Conservation (phyloP, 2,113 vertebrate species). For the Odobenus rosmarus region DNA sequence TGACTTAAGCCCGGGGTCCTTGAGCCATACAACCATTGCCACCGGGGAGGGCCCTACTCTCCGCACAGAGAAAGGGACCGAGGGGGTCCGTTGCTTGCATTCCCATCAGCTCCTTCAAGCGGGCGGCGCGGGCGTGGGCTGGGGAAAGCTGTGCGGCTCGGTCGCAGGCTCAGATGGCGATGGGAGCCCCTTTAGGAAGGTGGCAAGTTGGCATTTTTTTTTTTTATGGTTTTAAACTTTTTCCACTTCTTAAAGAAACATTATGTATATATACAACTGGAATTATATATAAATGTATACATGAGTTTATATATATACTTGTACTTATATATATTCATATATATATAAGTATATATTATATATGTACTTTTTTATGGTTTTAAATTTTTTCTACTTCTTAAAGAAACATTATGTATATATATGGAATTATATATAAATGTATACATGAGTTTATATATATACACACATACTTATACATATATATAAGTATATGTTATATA, state of each 20-base stretch:
- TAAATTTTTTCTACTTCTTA: too few relatives aligned
- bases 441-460: too few relatives aligned
- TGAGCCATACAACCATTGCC: not conserved
- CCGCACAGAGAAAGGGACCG: not conserved
- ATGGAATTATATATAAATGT: too few relatives aligned
- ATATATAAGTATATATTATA: not conserved
- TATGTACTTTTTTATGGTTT: too few relatives aligned
- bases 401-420: too few relatives aligned
- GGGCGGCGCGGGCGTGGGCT: not conserved
- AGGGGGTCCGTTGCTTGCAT: not conserved
- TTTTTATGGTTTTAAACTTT: not conserved
- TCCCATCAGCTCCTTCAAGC: constrained; percentile 1
- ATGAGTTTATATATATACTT: not conserved
- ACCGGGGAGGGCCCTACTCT: not conserved
- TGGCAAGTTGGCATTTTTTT: not conserved
- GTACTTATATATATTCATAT: not conserved
- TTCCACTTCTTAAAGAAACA: not conserved
- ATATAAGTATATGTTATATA: too few relatives aligned
- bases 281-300: not conserved
- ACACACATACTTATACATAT: too few relatives aligned
- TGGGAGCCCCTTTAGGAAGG: not conserved
- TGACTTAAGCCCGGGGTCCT: not conserved
- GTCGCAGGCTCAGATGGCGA: not conserved
- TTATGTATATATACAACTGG: not conserved
- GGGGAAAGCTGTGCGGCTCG: constrained; percentile 4